These are phyloP conservation scores for Eurytoma adleriae DNA, from an alignment of 2,888 invertebrate genomes.

Conservation along the genomic window DNA sequence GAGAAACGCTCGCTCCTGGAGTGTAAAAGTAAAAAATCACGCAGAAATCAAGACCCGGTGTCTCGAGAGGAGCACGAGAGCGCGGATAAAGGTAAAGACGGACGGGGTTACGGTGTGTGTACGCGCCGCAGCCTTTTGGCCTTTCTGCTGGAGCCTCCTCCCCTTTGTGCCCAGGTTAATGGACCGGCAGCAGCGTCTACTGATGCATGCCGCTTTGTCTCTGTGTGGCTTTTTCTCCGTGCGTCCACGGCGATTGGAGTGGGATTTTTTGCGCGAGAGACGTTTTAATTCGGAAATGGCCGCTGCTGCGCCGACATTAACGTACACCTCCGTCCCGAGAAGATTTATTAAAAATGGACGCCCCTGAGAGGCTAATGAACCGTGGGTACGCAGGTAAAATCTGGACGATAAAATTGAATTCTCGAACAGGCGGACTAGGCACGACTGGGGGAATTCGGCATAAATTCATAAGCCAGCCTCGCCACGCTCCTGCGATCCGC, in stretches of 20 bases:
- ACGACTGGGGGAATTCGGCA: slow-evolving; percentile 9
- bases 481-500: slow-evolving; percentile 8
- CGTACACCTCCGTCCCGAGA: too few species aligned
- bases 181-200: background rate
- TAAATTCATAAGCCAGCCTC: slow-evolving; percentile 48
- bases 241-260: slow-evolving; percentile 3
- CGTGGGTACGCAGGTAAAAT: background rate
- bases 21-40: background rate
- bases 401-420: slow-evolving; percentile 35
- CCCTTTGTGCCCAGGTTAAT: slow-evolving; percentile 26
- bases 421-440: background rate
- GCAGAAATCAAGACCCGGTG: too few species aligned
- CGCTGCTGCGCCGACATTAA: too few species aligned
- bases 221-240: background rate
- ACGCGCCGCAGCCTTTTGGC: slow-evolving; percentile 2
- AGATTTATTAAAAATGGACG: too few species aligned
- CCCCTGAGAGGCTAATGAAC: slow-evolving; percentile 12
- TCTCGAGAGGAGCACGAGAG: too few species aligned
- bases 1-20: background rate
- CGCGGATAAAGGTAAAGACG: too few species aligned
- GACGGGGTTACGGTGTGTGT: too few species aligned
- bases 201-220: background rate
- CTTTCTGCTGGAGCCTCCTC: background rate
- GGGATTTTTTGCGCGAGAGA: background rate
- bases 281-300: too few species aligned